These are phyloP conservation scores for Chymomyza fuscimana DNA, from an alignment of 2,888 invertebrate species.

Conservation along the genomic window DNA sequence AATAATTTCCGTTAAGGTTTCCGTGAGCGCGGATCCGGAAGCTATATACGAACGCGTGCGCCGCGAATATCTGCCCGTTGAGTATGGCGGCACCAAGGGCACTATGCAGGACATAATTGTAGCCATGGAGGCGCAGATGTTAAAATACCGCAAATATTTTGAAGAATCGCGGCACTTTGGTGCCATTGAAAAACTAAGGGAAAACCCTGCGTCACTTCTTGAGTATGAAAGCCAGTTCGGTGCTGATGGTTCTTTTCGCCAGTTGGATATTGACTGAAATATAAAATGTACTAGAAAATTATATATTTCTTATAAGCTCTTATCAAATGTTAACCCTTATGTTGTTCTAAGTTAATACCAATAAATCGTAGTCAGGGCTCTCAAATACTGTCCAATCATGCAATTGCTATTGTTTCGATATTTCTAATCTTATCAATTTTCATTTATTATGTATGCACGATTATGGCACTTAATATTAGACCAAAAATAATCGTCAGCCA, in stretches of 20 bases:
- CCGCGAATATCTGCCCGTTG: slow-evolving; percentile 82
- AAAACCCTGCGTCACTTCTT: not conserved
- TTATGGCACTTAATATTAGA: not conserved
- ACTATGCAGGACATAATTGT: slow-evolving; percentile 77
- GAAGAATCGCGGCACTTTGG: slow-evolving; percentile 71
- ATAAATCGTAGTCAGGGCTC: not conserved
- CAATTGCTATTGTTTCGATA: not conserved
- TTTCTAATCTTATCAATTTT: slow-evolving; percentile 35
- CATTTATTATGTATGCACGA: slow-evolving; percentile 1
- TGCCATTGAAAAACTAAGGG: slow-evolving; percentile 70
- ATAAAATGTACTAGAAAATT: slow-evolving; percentile 28
- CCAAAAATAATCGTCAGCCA: not conserved
- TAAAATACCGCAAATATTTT: slow-evolving; percentile 72
- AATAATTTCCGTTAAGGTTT: slow-evolving; percentile 79
- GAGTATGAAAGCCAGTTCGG: slow-evolving; percentile 37
- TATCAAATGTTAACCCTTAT: not conserved
- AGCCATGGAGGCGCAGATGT: slow-evolving; percentile 72
- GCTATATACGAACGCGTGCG: slow-evolving; percentile 83
- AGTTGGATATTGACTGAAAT: slow-evolving; percentile 42
- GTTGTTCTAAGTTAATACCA: not conserved
- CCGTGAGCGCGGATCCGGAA: slow-evolving; percentile 82
- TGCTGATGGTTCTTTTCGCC: slow-evolving; percentile 44
- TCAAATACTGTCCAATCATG: not conserved
- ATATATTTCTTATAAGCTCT: not conserved
- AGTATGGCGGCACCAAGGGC: slow-evolving; percentile 84